phyloP scores from a whole-genome alignment of 37 sponge, comb jelly and placozoan genomes.

The Axinella damicornis region DNA sequence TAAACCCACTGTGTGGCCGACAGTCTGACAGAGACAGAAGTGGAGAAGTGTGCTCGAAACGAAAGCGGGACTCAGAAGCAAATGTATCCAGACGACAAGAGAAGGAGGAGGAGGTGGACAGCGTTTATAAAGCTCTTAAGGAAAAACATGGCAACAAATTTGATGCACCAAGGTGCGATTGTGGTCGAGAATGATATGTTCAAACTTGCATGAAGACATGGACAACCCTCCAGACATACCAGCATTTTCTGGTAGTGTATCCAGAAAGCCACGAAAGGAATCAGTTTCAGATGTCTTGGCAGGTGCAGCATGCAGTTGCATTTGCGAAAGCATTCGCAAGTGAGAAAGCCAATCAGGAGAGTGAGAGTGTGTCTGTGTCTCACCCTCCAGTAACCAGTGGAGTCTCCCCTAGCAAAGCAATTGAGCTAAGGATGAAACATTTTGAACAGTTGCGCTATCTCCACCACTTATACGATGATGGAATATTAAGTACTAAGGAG shows the following conservation, averaged over 20 bases:
- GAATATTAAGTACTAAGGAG: slow-evolving; percentile 29
- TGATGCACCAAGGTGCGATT: slow-evolving; percentile 37
- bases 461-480: slow-evolving; percentile 45
- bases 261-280: neutral
- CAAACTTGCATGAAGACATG: slow-evolving; percentile 17
- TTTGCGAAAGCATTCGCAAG: neutral
- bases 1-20: slow-evolving; percentile 48
- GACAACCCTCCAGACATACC: slow-evolving; percentile 45
- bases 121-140: slow-evolving; percentile 15
- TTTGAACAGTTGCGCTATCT: slow-evolving; percentile 45
- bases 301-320: neutral
- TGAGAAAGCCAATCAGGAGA: too few species aligned
- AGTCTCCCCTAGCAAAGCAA: slow-evolving; percentile 25
- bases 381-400: neutral
- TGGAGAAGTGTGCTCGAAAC: neutral
- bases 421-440: slow-evolving; percentile 23
- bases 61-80: neutral
- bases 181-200: slow-evolving; percentile 30
- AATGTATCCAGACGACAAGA: neutral
- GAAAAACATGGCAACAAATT: slow-evolving; percentile 39
- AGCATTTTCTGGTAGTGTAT: slow-evolving; percentile 7
- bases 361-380: too few species aligned
- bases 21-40: too few species aligned
- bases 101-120: slow-evolving; percentile 46
- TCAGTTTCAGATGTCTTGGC: neutral